These are phyloP conservation scores for Dysmachus trigonus DNA, from an alignment of 2,888 invertebrate species.

Conservation along the genomic window DNA sequence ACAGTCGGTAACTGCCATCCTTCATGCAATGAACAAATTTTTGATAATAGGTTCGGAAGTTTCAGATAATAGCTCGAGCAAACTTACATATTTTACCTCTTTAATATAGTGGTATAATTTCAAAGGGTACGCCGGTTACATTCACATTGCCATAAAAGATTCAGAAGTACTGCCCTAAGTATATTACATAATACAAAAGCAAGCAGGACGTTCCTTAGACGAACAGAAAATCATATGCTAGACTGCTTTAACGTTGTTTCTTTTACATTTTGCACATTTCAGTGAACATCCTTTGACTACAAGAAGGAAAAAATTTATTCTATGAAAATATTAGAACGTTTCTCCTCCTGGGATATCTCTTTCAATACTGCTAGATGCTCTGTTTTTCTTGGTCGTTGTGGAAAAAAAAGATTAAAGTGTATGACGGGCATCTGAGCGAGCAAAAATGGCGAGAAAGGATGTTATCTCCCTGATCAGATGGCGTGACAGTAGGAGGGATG, in stretches of 20 bases:
- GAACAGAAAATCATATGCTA: background rate
- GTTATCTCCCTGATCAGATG: background rate
- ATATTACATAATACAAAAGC: too few relatives aligned
- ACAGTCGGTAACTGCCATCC: too few relatives aligned
- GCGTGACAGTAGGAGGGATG: background rate
- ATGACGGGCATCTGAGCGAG: background rate
- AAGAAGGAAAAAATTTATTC: background rate
- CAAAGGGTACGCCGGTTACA: too few relatives aligned
- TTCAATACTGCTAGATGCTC: background rate
- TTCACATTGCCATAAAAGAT: too few relatives aligned
- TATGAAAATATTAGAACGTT: background rate
- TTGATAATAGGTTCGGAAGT: too few relatives aligned
- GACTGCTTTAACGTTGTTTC: background rate
- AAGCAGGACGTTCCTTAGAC: background rate
- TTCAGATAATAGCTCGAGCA: too few relatives aligned
- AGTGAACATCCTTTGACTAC: background rate
- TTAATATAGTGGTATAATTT: too few relatives aligned
- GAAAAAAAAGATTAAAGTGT: background rate
- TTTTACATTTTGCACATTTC: background rate
- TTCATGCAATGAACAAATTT: too few relatives aligned
- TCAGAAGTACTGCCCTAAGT: too few relatives aligned
- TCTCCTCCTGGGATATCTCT: background rate
- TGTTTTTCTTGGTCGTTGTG: background rate
- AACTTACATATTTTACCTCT: too few relatives aligned
- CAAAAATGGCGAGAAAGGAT: background rate